Conservation (phyloP, 2,797 vertebrate species). For the Babyrousa celebensis region DNA sequence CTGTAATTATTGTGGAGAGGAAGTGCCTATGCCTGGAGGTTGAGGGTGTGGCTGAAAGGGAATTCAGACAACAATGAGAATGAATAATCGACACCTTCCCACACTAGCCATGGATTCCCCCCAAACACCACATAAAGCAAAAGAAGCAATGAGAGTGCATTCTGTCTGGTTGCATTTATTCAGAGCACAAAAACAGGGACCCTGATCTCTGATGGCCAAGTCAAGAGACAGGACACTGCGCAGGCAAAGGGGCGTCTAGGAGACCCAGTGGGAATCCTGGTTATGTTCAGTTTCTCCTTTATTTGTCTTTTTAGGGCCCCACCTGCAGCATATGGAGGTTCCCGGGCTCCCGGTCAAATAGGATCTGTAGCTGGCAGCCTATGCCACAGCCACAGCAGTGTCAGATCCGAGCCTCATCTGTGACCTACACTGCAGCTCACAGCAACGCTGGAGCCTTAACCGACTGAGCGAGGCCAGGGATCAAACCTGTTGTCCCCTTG, state of each 20-base stretch:
- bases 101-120: background rate
- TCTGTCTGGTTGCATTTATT: background rate
- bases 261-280: background rate
- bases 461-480: no score
- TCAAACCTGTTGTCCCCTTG: no score
- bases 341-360: no score
- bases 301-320: no score
- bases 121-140: accelerated
- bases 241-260: background rate
- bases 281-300: background rate
- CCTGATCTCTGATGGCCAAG: accelerated
- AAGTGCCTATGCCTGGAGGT: background rate
- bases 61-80: background rate
- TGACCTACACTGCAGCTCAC: no score
- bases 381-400: no score
- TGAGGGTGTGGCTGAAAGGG: background rate
- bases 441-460: no score
- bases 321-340: no score
- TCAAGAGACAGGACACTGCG: background rate
- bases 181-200: background rate
- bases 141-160: background rate
- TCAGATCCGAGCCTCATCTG: no score
- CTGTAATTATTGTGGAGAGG: background rate
- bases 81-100: background rate
- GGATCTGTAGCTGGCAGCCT: no score